These are phyloP conservation scores for Gymnoscelis rufifasciata DNA, from an alignment of 2,888 invertebrate species.

Conservation along the genomic window DNA sequence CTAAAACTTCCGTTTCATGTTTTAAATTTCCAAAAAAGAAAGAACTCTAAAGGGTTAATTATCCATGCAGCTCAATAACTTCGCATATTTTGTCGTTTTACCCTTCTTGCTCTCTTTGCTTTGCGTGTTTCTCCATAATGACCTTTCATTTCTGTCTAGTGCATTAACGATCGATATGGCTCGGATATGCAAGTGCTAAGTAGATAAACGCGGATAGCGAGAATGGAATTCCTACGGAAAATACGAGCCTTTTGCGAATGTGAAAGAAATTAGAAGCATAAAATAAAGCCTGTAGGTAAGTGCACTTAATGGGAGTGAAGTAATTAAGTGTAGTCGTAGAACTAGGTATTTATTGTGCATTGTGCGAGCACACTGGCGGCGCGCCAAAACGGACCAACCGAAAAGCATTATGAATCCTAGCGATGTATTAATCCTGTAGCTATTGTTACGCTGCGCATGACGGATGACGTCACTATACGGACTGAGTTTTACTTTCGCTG, in stretches of 20 bases:
- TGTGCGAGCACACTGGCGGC: constrained; percentile 62
- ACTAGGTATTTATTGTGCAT: constrained; percentile 70
- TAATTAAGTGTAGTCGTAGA: constrained; percentile 67
- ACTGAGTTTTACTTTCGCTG: constrained; percentile 21
- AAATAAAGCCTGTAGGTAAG: constrained; percentile 25
- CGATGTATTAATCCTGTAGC: constrained; percentile 56
- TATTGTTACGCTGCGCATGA: constrained; percentile 48
- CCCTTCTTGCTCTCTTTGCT: constrained; percentile 6
- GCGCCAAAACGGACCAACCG: constrained; percentile 57
- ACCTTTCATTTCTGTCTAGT: constrained; percentile 10
- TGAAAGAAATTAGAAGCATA: constrained; percentile 11
- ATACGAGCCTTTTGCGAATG: constrained; percentile 3
- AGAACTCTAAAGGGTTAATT: constrained; percentile 45
- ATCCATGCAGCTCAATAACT: constrained; percentile 37
- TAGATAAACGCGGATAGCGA: constrained; percentile 2
- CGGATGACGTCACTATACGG: constrained; percentile 40
- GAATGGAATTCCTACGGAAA: constrained; percentile 1
- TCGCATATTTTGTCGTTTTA: constrained; percentile 24
- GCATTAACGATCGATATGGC: constrained; percentile 13
- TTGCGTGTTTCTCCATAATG: constrained; percentile 10
- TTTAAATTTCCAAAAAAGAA: constrained; percentile 43
- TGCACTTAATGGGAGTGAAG: constrained; percentile 59
- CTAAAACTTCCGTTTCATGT: constrained; percentile 47
- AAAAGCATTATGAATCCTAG: constrained; percentile 63
- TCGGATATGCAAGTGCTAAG: constrained; percentile 2